Base-by-base conservation (phyloP, 2,113 vertebrate genomes). In the Megaceryle torquata region DNA sequence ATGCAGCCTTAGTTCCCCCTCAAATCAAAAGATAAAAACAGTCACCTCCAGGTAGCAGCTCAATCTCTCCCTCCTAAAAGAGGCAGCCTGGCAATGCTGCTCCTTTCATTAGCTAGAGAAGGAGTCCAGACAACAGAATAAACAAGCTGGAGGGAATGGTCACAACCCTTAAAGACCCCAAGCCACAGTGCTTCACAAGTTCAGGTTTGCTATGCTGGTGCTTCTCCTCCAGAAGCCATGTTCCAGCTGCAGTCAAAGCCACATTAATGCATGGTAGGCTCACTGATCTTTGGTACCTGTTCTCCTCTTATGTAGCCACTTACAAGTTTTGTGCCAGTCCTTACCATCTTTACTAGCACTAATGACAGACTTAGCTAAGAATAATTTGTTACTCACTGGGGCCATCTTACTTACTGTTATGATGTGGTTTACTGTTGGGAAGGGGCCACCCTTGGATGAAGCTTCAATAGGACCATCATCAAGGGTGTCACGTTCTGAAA, bases 401-500 rank as follows among this genome's bases (percentile, higher is more conserved):
- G 39, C 41, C 18, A 24, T 41, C 63, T 74, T 51, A 94, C 98
- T 98, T 97, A 98, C 98, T 88, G 96, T 97, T 97, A 98, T 98
- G 29, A 95, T 82, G 1, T 97, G 97, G 89, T 98, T 98, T 81
- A 82, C 81, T 48, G 89, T 74, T 3, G 78, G 60, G 41, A 98
- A 97, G 39, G 96, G 92, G 65, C 95, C 95, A 50, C 60, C 84
- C 91, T 96, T 96, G 46, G 92, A 68, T 53, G 94, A 94, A 48
- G 60, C 72, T 67, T 98, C 98, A 33, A 82, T 17, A 71, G 95
- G 80, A 82, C 70, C 94, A 77, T 86, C 78, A 64, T 88, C 91
- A 44, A 67, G 56, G 57, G 39, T 44, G 15, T 70, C 44, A 4
- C 72, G 29, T 37, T 96, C 92, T 64, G 86, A 95, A 93, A 87